Evolutionary conservation across 2,888 invertebrate genomes (phyloP).

Genomic region (Gisinianus flammeolus): DNA sequence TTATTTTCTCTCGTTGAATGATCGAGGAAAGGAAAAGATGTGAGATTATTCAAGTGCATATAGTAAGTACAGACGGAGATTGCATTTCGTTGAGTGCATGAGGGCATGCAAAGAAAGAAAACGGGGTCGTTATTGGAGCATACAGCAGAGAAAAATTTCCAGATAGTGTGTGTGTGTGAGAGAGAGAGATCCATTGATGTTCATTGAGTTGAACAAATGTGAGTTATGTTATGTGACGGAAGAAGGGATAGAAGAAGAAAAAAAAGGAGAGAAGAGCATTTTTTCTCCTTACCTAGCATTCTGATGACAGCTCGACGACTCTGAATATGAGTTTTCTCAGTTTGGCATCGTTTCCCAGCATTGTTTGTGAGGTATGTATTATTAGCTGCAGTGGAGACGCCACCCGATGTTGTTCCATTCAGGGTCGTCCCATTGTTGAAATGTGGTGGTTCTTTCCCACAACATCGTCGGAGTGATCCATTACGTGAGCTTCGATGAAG

Average conservation of each 20-base stretch:
- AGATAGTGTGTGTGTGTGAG: too few species aligned
- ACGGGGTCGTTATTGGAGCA: too few species aligned
- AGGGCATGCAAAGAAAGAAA: too few species aligned
- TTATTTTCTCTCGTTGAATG: too few species aligned
- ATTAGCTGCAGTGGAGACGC: conserved; percentile 4
- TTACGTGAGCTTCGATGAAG: conserved; percentile 58
- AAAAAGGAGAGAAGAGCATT: background rate
- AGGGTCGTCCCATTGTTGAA: conserved; percentile 22
- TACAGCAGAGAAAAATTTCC: too few species aligned
- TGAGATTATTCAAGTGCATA: too few species aligned
- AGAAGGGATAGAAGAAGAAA: background rate
- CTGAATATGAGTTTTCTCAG: conserved; percentile 60
- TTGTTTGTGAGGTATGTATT: conserved; percentile 28
- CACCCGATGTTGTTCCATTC: conserved; percentile 24
- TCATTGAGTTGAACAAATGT: conserved; percentile 27
- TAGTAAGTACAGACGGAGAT: too few species aligned
- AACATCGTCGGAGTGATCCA: conserved; percentile 56
- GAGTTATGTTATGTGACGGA: background rate
- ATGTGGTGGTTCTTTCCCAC: conserved; percentile 53
- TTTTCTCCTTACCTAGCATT: conserved; percentile 60
- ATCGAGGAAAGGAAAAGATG: too few species aligned
- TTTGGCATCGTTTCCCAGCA: conserved; percentile 57
- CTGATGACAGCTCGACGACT: conserved; percentile 61
- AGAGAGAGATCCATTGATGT: conserved; percentile 30
- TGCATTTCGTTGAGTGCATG: too few species aligned